Conservation (phyloP, 2,113 vertebrate species). For the Channa argus region DNA sequence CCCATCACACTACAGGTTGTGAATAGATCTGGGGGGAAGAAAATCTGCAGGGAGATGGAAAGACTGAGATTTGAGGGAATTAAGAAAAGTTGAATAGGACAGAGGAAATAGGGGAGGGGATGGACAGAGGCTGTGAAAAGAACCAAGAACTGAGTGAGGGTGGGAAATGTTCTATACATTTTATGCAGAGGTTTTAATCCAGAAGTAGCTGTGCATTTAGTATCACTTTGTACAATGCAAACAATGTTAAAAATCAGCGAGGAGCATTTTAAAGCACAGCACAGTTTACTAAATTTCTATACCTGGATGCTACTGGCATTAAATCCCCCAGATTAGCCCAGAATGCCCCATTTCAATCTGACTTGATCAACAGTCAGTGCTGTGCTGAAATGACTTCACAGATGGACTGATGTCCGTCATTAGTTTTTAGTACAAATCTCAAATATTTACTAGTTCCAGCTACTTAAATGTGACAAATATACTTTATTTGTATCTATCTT, state of each 20-base stretch:
- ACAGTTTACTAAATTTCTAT: too few relatives aligned
- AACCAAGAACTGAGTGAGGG: not conserved
- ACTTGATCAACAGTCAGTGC: not conserved
- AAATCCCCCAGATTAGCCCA: not conserved
- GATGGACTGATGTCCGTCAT: not conserved
- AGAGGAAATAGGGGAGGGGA: not conserved
- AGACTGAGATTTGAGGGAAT: slow-evolving; percentile 25
- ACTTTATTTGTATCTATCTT: too few relatives aligned
- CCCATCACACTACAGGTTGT: slow-evolving; percentile 32
- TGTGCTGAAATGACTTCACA: not conserved
- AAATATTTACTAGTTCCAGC: not conserved
- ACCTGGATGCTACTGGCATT: too few relatives aligned
- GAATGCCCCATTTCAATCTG: not conserved
- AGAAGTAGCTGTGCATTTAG: too few relatives aligned
- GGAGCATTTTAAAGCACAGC: not conserved
- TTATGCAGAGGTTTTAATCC: not conserved
- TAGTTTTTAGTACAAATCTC: not conserved
- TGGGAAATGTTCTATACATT: not conserved
- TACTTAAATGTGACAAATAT: too few relatives aligned
- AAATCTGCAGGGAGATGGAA: not conserved
- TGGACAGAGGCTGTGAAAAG: slow-evolving; percentile 8
- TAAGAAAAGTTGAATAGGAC: slow-evolving; percentile 37
- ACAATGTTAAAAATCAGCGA: not conserved
- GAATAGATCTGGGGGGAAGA: not conserved
- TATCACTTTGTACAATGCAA: not conserved